Base-by-base conservation (phyloP, 2,888 invertebrate species). In the Siphonodentalium dalli region DNA sequence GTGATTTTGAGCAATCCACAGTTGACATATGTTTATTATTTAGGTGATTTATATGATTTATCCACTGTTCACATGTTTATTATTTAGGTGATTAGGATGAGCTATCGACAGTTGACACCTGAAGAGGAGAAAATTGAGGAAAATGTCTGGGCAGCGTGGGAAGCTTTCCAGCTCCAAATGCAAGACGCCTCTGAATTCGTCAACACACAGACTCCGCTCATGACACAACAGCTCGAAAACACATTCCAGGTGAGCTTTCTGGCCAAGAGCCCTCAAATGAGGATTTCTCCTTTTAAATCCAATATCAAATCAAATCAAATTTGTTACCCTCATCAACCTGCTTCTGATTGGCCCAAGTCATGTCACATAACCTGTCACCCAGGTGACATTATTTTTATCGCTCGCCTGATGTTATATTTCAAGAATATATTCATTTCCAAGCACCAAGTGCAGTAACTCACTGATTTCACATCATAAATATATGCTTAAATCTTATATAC, bases 181-280 rank as follows among this genome's bases (percentile, higher is more conserved):
- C 78, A 78, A 58, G 77, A 78, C 41, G 79, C 77, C 1, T 68
- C 75, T 4, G 78, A 78, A 61, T 80, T 76, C 65, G 75, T 79
- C 29, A 78, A 72, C 68, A 75, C 72, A 6, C 78, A 80, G 68
- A 75, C 77, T 2, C 79, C 79, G 3, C 65, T 78, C n/a, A 75
- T 78, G 65, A 74, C 72, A 8, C 71, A 74, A 42, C 66, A 69
- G 44, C 62, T 72, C 21, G 66, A 72, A 33, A 61, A 69, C 40
- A 65, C 54, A 23, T 72, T 63, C 58, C 64, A 71, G 65, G 74
- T 71, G n/a, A n/a, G n/a, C n/a, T n/a, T n/a, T n/a, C n/a, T n/a
- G n/a, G n/a, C n/a, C n/a, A n/a, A n/a, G n/a, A n/a, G n/a, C n/a
- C n/a, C n/a, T n/a, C n/a, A n/a, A n/a, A n/a, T n/a, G n/a, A n/a